Conservation (phyloP, 1,140 invertebrate species). For the Luehdorfia chinensis region DNA sequence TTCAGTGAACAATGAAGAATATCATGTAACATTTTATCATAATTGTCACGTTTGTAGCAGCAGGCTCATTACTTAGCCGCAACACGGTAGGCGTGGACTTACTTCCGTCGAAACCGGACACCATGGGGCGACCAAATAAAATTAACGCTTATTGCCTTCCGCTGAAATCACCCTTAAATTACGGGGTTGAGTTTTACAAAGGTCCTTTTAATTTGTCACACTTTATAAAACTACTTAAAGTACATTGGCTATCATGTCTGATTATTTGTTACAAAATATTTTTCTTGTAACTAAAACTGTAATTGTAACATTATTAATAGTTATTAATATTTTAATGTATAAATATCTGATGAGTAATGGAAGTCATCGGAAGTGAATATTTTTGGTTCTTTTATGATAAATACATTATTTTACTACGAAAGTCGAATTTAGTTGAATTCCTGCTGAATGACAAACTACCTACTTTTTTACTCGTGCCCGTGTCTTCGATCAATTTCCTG, state of each 20-base stretch:
- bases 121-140: conserved; percentile 56
- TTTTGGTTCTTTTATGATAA: too few species aligned
- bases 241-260: background rate
- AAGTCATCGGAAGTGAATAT: too few species aligned
- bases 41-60: conserved; percentile 36
- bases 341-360: too few species aligned
- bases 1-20: conserved; percentile 12
- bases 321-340: too few species aligned
- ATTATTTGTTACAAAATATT: too few species aligned
- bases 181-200: conserved; percentile 3
- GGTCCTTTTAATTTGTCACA: background rate
- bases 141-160: conserved; percentile 37
- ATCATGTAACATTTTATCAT: conserved; percentile 25
- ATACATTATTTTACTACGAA: too few species aligned
- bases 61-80: conserved; percentile 68
- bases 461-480: too few species aligned
- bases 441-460: too few species aligned
- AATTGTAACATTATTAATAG: too few species aligned
- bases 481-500: background rate
- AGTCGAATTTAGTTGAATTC: too few species aligned
- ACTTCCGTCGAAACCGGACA: conserved; percentile 64
- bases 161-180: conserved; percentile 14
- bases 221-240: background rate
- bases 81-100: conserved; percentile 54
- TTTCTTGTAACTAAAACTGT: too few species aligned